Base-by-base conservation (phyloP, 2,888 invertebrate genomes). In the Morpho achilles region DNA sequence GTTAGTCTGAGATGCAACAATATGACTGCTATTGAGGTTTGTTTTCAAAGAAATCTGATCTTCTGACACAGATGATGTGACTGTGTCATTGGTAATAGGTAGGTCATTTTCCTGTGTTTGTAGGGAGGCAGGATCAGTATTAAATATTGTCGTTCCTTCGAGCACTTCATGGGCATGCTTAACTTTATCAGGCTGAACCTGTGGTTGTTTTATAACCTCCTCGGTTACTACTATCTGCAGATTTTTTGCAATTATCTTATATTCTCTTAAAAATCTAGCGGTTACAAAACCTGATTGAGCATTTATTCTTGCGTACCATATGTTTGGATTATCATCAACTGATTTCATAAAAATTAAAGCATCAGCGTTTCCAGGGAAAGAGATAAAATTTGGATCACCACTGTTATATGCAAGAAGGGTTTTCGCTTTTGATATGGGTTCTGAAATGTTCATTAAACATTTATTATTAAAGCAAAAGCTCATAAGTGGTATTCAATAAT, bases 251-350 rank as follows among this genome's bases (percentile, higher is more conserved):
- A 91, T 60, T 49, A 94, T 69, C 77, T 91, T 93, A 6, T 73
- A 72, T 84, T 96, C 96, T 70, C 83, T 84, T 53, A 96, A 75
- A 68, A 93, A 91, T 0, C 71, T 73, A 55, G 86, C 82, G 32
- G 93, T 94, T 0, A 92, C 92, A 78, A 94, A 96, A 32, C 96
- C 96, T 60, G 92, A 79, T 72, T 92, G 92, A 41, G 94, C 95
- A 65, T 92, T 86, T 50, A 95, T 93, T 82, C 92, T 93, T 49
- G 92, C 94, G 64, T 93, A 95, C 95, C 95, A 96, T 52, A 93
- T 77, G 63, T 93, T 92, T 23, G 71, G 58, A 61, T 92, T 86
- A 39, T 83, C 82, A 52, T 94, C 95, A 72, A 94, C 94, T 68
- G 93, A 92, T 83, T 96, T 96, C 78, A 95, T 95, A 71, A 85